These are phyloP conservation scores for Rhynchonycteris naso DNA, from an alignment of 2,797 vertebrate genomes.

Conservation along the genomic window DNA sequence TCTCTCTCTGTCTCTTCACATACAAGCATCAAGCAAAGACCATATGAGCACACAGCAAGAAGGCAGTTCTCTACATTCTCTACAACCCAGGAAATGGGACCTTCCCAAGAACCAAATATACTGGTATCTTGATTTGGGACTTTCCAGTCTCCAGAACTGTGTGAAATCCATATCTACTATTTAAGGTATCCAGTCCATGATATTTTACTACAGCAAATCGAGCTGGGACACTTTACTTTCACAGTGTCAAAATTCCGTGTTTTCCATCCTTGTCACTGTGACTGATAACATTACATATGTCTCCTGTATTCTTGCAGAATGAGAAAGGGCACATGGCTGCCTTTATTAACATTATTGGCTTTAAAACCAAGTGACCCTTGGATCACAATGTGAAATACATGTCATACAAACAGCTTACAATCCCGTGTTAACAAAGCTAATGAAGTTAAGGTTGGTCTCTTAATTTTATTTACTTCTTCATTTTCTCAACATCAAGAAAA, in stretches of 20 bases:
- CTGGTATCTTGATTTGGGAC: not conserved
- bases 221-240: not conserved
- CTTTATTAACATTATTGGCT: constrained; percentile 19
- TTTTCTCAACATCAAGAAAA: constrained; percentile 77
- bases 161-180: not conserved
- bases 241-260: not conserved
- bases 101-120: not conserved
- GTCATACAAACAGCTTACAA: constrained; percentile 37
- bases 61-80: not conserved
- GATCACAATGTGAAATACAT: constrained; percentile 17
- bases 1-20: not conserved
- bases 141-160: not conserved
- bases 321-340: not conserved
- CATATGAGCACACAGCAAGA: not conserved
- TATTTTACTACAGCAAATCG: not conserved
- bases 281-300: not conserved
- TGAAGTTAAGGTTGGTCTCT: constrained; percentile 73
- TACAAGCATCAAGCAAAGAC: not conserved
- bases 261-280: not conserved
- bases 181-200: not conserved
- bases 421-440: constrained; percentile 72
- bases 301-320: not conserved
- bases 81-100: not conserved
- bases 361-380: constrained; percentile 60
- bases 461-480: constrained; percentile 80